phyloP scores from a whole-genome alignment of 2,888 invertebrate species.

The Gymnocheta viridis region DNA sequence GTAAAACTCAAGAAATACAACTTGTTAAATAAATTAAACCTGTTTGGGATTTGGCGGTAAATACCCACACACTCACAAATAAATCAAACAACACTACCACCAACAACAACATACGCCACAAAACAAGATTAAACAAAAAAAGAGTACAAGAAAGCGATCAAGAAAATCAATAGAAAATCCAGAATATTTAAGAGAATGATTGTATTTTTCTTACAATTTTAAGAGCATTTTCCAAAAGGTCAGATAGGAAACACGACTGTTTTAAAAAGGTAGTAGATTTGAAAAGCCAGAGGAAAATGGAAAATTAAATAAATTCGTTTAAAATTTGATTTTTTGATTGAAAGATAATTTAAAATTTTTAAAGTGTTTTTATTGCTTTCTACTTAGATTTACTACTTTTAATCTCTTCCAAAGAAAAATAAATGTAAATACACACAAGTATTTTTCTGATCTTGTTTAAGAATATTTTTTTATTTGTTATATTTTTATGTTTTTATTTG shows the following conservation, averaged over 20 bases:
- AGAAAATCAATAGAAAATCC: conserved; percentile 11
- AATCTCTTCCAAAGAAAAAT: not conserved
- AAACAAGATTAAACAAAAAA: conserved; percentile 17
- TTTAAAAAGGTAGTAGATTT: conserved; percentile 47
- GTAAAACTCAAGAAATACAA: conserved; percentile 64
- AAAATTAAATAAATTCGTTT: not conserved
- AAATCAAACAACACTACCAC: conserved; percentile 1
- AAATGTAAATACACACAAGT: too few species aligned
- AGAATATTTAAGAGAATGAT: conserved; percentile 1
- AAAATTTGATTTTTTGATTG: not conserved
- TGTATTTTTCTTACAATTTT: not conserved
- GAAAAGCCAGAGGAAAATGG: not conserved
- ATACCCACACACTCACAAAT: conserved; percentile 26
- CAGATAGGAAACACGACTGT: not conserved
- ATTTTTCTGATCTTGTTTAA: conserved; percentile 7
- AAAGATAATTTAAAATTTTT: not conserved
- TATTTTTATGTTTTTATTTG: conserved; percentile 25
- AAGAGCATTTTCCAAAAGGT: conserved; percentile 18
- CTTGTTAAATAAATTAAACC: conserved; percentile 67
- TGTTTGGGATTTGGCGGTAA: conserved; percentile 69
- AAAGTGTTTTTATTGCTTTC: not conserved
- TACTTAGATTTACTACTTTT: conserved; percentile 17
- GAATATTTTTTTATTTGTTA: not conserved
- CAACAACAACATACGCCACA: not conserved
- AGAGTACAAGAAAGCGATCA: conserved; percentile 41